Base-by-base conservation (phyloP, 2,113 vertebrate species). In the Chlorodrepanis virens region DNA sequence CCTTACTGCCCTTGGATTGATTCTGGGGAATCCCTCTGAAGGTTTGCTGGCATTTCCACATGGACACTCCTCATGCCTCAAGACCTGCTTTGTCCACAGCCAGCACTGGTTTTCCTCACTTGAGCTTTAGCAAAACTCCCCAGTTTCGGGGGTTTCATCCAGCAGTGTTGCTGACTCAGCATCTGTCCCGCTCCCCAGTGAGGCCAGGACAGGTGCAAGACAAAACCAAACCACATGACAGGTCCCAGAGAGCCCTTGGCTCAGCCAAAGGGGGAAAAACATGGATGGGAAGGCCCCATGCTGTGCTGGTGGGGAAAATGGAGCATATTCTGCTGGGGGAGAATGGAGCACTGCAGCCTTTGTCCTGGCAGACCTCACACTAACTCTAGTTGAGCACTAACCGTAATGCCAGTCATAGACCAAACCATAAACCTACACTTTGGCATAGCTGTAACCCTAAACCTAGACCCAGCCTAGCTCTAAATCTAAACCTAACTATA, bases 371-470 rank as follows among this genome's bases (percentile, higher is more conserved):
- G 11, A 68, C 9, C 20, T 14, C 33, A 24, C 9, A 29, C 11
- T 11, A 49, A 16, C 8, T 11, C n/a, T 37, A 42, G 22, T 10
- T 19, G 23, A 54, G 35, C 42, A 49, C 21, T 37, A 37, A 27
- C 12, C 19, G 5, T n/a, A 37, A 28, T 0, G 0, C 27, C 39
- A 42, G 7, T 4, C 42, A 17, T 2, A 56, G 37, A 8, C 15
- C 18, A 45, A 35, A n/a, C 4, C 45, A 31, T 37, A 20, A 83
- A 16, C 22, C 14, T 31, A 47, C 0, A 1, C 33, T n/a, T 35
- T 22, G 7, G 21, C 22, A 53, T 10, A 44, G 21, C 10, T 61
- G 37, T 24, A 57, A 40, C 12, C 1, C 5, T 40, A 35, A 75
- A 57, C 20, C 19, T 12, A 52, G 14, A 52, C 33, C 10, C 72